Conservation (phyloP, 2,797 vertebrate genomes). For the Danio choprae region DNA sequence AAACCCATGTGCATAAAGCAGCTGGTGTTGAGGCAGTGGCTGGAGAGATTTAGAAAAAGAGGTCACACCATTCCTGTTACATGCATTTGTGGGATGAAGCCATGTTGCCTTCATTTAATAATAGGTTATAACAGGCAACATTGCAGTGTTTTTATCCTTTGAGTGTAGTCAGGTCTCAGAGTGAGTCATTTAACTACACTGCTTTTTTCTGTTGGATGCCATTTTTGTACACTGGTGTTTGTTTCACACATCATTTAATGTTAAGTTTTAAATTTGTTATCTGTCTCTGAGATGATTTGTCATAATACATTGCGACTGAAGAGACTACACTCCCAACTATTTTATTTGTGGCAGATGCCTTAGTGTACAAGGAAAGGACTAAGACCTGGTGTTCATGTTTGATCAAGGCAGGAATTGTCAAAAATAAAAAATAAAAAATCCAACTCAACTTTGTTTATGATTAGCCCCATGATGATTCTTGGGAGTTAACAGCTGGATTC, state of each 20-base stretch:
- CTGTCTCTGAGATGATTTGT: not conserved
- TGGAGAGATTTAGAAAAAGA: slow-evolving; percentile 12
- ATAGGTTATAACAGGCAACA: not conserved
- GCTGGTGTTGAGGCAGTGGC: slow-evolving; percentile 13
- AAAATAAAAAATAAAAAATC: too few relatives aligned
- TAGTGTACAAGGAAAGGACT: not conserved
- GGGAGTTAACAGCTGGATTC: slow-evolving; percentile 45
- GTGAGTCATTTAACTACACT: not conserved
- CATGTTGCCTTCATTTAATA: slow-evolving; percentile 16
- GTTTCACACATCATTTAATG: not conserved
- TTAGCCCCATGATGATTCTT: slow-evolving; percentile 15
- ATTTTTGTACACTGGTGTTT: not conserved
- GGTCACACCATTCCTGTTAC: slow-evolving; percentile 22
- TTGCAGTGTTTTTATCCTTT: not conserved
- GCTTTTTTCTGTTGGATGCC: not conserved
- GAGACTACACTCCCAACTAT: not conserved
- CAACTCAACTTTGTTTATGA: slow-evolving; percentile 38
- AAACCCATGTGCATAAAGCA: slow-evolving; percentile 28
- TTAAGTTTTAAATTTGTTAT: not conserved
- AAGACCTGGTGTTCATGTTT: not conserved
- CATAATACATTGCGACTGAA: not conserved
- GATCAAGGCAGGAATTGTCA: slow-evolving; percentile 2
- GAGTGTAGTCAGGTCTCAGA: slow-evolving; percentile 4
- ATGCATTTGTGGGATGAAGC: slow-evolving; percentile 18
- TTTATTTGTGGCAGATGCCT: slow-evolving; percentile 12